Conservation (phyloP, 2,797 vertebrate genomes). For the Adrianichthys oophorus region DNA sequence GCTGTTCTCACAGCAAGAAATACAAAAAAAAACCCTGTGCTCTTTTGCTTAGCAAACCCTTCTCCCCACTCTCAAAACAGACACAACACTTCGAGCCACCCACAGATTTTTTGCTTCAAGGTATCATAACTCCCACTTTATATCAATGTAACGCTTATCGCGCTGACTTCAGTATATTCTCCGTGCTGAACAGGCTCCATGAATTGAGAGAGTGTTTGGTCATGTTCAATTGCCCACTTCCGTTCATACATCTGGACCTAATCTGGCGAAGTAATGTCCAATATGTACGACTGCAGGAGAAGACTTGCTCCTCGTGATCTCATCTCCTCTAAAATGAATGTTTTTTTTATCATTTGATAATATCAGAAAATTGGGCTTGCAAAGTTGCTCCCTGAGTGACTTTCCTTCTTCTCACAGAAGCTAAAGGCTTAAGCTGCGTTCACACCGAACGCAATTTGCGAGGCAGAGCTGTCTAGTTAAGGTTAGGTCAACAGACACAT, state of each 20-base stretch:
- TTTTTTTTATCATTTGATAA: conserved; percentile 22
- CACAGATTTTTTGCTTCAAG: conserved; percentile 21
- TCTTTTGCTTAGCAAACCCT: conserved; percentile 12
- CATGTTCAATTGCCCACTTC: conserved; percentile 69
- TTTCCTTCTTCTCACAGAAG: not conserved
- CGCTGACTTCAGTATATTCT: conserved; percentile 46
- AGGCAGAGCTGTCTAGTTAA: no score
- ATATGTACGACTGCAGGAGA: conserved; percentile 54
- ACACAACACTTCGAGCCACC: conserved; percentile 18
- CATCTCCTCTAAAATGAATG: conserved; percentile 25
- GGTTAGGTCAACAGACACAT: no score
- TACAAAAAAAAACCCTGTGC: conserved; percentile 5
- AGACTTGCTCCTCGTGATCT: conserved; percentile 52
- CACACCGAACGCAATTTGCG: no score
- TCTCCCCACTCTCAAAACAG: conserved; percentile 18
- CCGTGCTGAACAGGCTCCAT: conserved; percentile 51
- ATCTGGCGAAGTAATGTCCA: conserved; percentile 50
- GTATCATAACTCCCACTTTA: conserved; percentile 33
- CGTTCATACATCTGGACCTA: conserved; percentile 50
- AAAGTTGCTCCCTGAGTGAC: not conserved
- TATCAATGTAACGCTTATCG: conserved; percentile 9
- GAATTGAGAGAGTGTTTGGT: conserved; percentile 62
- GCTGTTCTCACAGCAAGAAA: conserved; percentile 31
- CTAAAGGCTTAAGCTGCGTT: no score
- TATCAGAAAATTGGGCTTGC: not conserved